phyloP scores from a whole-genome alignment of 2,888 invertebrate genomes.

The Hirtodrosophila histrioides region DNA sequence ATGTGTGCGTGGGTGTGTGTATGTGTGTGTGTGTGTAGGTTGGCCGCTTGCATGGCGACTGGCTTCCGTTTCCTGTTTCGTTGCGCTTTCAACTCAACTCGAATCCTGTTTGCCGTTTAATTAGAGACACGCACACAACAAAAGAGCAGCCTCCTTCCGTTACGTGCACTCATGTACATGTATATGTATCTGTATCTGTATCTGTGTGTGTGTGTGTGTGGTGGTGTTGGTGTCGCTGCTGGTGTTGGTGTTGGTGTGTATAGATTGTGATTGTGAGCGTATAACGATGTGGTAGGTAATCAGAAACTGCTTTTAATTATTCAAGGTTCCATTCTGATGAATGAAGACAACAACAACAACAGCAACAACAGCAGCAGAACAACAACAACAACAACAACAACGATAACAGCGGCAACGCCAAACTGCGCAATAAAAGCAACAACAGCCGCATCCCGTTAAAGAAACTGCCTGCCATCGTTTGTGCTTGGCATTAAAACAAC shows the following conservation, averaged over 20 bases:
- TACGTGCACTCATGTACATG: conserved; percentile 52
- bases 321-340: conserved; percentile 84
- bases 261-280: conserved; percentile 70
- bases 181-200: conserved; percentile 32
- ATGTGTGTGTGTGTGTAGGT: conserved; percentile 34
- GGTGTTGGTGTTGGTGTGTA: conserved; percentile 38
- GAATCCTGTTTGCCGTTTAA: conserved; percentile 80
- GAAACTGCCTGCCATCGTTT: conserved; percentile 65
- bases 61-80: conserved; percentile 81
- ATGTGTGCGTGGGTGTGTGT: conserved; percentile 15
- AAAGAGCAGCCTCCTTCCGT: conserved; percentile 70
- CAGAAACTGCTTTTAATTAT: conserved; percentile 84
- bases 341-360: conserved; percentile 80
- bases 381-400: conserved; percentile 66
- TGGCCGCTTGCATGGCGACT: conserved; percentile 68
- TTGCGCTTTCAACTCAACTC: conserved; percentile 79
- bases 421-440: conserved; percentile 69
- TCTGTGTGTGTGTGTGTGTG: conserved; percentile 6
- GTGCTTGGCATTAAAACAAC: conserved; percentile 65
- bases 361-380: conserved; percentile 46
- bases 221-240: conserved; percentile 20
- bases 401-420: conserved; percentile 51
- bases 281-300: conserved; percentile 83
- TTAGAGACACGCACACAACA: conserved; percentile 75
- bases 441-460: conserved; percentile 57